These are phyloP conservation scores for Dynastes grantii DNA, from an alignment of 2,888 invertebrate genomes.

Conservation along the genomic window DNA sequence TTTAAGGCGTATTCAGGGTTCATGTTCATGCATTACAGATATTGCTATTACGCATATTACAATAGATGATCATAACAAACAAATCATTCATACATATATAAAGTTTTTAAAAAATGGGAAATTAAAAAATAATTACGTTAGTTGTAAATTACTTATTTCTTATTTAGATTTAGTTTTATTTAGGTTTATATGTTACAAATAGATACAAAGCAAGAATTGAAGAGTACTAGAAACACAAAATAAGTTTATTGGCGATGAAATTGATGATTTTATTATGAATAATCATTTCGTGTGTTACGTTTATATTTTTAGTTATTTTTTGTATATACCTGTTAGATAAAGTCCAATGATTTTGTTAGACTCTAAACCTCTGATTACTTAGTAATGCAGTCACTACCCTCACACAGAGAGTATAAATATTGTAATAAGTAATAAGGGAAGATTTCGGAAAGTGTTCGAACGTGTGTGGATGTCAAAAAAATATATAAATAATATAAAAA, in stretches of 20 bases:
- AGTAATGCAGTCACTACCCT: constrained; percentile 52
- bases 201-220: constrained; percentile 5
- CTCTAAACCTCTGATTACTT: constrained; percentile 59
- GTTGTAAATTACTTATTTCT: constrained; percentile 53
- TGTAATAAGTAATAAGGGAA: constrained; percentile 33
- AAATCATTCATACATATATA: neutral
- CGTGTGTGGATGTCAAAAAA: constrained; percentile 22
- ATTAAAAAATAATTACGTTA: constrained; percentile 46
- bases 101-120: constrained; percentile 24
- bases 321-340: constrained; percentile 53
- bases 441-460: constrained; percentile 32
- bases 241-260: constrained; percentile 8
- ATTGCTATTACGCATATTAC: constrained; percentile 45
- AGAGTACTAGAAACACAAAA: constrained; percentile 26
- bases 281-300: constrained; percentile 35
- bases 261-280: constrained; percentile 24
- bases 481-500: neutral
- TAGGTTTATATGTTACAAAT: constrained; percentile 23
- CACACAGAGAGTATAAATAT: constrained; percentile 45
- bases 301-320: constrained; percentile 42
- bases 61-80: constrained; percentile 18
- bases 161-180: constrained; percentile 35
- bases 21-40: constrained; percentile 52
- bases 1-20: constrained; percentile 64
- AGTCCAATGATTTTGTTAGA: constrained; percentile 62